A percentile compares a stretch with the other conserved stretches of the same genome.
These are phyloP conservation scores for Scaptodrosophila lebanonensis DNA, from an alignment of 1,140 invertebrate species.

Conservation along the genomic window DNA sequence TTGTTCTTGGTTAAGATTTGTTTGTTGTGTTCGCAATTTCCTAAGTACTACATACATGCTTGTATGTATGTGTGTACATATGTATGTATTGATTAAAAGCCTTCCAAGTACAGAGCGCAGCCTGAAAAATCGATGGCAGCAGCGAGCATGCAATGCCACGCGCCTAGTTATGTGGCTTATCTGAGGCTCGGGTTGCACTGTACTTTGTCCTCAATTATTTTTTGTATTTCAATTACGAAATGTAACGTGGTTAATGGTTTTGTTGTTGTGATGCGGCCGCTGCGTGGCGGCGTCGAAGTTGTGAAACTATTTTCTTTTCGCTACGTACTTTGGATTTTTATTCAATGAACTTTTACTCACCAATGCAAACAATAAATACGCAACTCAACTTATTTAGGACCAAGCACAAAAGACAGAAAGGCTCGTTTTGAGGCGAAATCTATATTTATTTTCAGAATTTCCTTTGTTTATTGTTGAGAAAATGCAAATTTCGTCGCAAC, in stretches of 20 bases:
- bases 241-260: no score
- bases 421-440: conserved; percentile 40
- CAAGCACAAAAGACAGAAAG: conserved; percentile 60
- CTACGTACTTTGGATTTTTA: conserved; percentile 15
- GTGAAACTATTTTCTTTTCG: no score
- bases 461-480: conserved; percentile 45
- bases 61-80: conserved; percentile 6
- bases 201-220: no score
- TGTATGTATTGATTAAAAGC: no score
- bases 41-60: conserved; percentile 21
- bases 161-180: no score
- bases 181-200: no score
- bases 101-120: no score
- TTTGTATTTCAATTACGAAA: no score
- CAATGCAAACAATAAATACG: conserved; percentile 56
- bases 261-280: no score
- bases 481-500: conserved; percentile 45
- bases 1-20: conserved; percentile 28
- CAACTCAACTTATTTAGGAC: conserved; percentile 50
- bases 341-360: conserved; percentile 66
- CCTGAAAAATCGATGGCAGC: no score
- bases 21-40: conserved; percentile 25
- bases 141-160: no score
- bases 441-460: conserved; percentile 58
- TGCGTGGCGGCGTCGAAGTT: no score